Evolutionary conservation across 2,888 invertebrate species (phyloP).

Genomic region (Synanthedon formicaeformis): DNA sequence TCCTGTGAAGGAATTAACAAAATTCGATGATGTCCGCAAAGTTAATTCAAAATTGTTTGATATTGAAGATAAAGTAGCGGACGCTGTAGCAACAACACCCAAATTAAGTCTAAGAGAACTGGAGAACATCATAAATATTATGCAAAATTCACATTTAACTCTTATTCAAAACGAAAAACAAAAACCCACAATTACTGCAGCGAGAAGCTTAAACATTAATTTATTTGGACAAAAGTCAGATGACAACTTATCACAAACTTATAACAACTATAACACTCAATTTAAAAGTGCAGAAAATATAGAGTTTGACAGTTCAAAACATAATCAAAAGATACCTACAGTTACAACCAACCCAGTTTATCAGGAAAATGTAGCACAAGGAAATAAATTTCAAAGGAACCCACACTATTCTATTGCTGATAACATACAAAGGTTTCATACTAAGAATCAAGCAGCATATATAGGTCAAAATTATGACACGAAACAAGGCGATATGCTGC

Average conservation of each 20-base stretch:
- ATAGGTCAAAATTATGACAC: too few relatives aligned
- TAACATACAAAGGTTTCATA: too few relatives aligned
- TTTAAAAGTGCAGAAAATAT: too few relatives aligned
- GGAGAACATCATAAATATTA: slow-evolving; percentile 39
- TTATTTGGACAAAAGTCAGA: background rate
- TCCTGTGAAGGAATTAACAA: slow-evolving; percentile 15
- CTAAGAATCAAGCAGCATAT: too few relatives aligned
- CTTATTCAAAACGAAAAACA: background rate
- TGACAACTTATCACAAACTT: background rate
- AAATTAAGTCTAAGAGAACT: slow-evolving; percentile 38
- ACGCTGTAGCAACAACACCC: slow-evolving; percentile 26
- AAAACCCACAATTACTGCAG: background rate
- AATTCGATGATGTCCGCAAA: slow-evolving; percentile 20
- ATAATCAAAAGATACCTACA: too few relatives aligned
- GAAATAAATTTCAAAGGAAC: too few relatives aligned
- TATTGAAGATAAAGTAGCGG: slow-evolving; percentile 46
- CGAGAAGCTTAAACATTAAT: background rate
- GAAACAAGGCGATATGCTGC: background rate
- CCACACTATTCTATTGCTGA: too few relatives aligned
- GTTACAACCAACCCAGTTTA: too few relatives aligned
- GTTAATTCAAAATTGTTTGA: slow-evolving; percentile 41
- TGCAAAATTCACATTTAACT: background rate
- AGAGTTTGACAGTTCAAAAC: too few relatives aligned
- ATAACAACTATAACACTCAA: background rate
- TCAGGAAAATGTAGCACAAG: too few relatives aligned